Percentiles rank a stretch among this genome's conserved stretches.
phyloP scores from a whole-genome alignment of 2,797 vertebrate species.

The Nasua narica region DNA sequence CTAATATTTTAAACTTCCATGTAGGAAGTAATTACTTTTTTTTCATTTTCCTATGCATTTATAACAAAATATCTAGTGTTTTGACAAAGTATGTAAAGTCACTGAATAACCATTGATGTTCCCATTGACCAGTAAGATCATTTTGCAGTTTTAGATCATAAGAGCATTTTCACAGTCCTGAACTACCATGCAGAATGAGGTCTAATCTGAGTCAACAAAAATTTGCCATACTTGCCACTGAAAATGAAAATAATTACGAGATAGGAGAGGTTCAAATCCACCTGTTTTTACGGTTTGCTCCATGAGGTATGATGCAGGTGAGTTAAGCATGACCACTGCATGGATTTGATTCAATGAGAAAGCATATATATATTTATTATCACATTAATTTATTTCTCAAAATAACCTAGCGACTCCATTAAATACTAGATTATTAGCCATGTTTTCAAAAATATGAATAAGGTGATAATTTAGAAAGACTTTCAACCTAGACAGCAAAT shows the following conservation, averaged over 20 bases:
- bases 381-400: background rate
- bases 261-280: fast-evolving
- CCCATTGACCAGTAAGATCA: background rate
- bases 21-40: background rate
- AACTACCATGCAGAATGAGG: background rate
- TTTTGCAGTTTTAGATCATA: background rate
- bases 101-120: background rate
- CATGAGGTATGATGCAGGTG: background rate
- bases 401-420: background rate
- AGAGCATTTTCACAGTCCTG: background rate
- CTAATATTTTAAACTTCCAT: background rate
- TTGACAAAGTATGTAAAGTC: background rate
- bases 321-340: background rate
- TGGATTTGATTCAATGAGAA: background rate
- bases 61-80: background rate
- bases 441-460: background rate
- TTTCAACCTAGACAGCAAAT: background rate
- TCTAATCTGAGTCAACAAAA: background rate
- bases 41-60: background rate
- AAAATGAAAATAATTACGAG: background rate
- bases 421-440: background rate
- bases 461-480: background rate
- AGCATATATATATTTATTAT: background rate
- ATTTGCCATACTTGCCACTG: background rate
- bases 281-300: background rate